Evolutionary conservation across 2,797 vertebrate species (phyloP), one percentile per base, ranked within the genome.

Genomic region (Cuniculus paca): DNA sequence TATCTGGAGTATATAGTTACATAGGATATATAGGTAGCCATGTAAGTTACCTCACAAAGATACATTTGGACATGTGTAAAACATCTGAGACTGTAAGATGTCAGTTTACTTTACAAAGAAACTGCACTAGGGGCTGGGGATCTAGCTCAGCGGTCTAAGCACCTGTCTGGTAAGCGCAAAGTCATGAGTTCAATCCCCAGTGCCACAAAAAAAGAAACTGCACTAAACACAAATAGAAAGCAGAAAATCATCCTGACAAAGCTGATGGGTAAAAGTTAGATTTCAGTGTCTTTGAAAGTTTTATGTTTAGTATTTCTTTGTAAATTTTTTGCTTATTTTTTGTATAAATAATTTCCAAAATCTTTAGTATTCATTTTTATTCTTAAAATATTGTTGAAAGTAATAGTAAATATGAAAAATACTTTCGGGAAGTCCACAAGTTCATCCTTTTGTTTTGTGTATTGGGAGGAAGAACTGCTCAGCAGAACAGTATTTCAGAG

Each of bases 381-480:
- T 65, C 24, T 72, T 65, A 85, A 74, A 68, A 36, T 78, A 65
- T 16, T 60, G 22, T 74, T 92, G 74, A 90, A 94, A 91, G 16
- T 14, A 63, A 70, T 17, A 75, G 14, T 83, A 52, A 58, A 77
- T 39, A 28, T 90, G 8, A 26, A 93, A 92, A 93, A 7, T 77
- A 11, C 5, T 78, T 94, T 88, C 10, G n/a, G 26, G 39, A 81
- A 88, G 42, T 4, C 50, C 42, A 34, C 1, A 56, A 86, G 19
- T 86, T 90, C 89, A 92, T 54, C 6, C 68, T 75, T 92, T 61
- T 97, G 7, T 61, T 80, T 79, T 95, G 12, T 78, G 31, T 50
- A 28, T 6, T 83, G 48, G 4, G 48, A 91, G 79, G 39, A 13
- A 91, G 54, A 91, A 74, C 79, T 45, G 9, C 20, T 78, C 70